Base-by-base conservation (phyloP, 1,140 invertebrate species). In the Teleogryllus occipitalis region DNA sequence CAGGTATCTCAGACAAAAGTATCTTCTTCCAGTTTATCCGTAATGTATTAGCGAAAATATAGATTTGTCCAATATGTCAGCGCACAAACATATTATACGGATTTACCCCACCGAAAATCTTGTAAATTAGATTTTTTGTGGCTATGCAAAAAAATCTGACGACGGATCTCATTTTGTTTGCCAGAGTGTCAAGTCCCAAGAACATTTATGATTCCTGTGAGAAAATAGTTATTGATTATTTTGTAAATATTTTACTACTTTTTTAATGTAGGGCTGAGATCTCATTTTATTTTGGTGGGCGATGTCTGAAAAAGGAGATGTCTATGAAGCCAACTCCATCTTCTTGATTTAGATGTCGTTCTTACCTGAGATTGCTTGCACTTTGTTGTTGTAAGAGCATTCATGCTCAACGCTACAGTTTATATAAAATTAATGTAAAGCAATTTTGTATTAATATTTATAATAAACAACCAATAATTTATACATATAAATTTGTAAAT, bases 381-480 rank as follows among this genome's bases (percentile, higher is more conserved):
- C 27, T 39, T 39, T 39, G 27, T 39, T 39, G 27, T 39, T 39
- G 27, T 39, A 39, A 39, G 27, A 39, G 27, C 27, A 5, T 39
- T 39, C 27, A 39, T 39, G 27, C 27, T 39, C 27, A 39, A 39
- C 27, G 27, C 27, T 39, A 39, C 54, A 65, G 10, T 65, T 65
- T 65, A 65, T 65, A 65, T 65, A 65, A 65, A 65, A 65, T 65
- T 65, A 10, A 65, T 65, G 54, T 65, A 65, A 65, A 65, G 54
- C 18, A 10, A 65, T 65, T 65, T 65, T 65, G 18, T 65, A 65
- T 65, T 65, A 18, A 65, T 65, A 65, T 65, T 65, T 65, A 65
- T 65, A 65, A 65, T 65, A 18, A 65, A 65, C 54, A 65, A 65
- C 54, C 18, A 65, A 65, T 65, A 65, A 65, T 65, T 65, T 65